Evolutionary conservation across 2,888 invertebrate genomes (phyloP), one percentile per base, ranked within the genome.

Genomic region (Tricholauxania praeusta): DNA sequence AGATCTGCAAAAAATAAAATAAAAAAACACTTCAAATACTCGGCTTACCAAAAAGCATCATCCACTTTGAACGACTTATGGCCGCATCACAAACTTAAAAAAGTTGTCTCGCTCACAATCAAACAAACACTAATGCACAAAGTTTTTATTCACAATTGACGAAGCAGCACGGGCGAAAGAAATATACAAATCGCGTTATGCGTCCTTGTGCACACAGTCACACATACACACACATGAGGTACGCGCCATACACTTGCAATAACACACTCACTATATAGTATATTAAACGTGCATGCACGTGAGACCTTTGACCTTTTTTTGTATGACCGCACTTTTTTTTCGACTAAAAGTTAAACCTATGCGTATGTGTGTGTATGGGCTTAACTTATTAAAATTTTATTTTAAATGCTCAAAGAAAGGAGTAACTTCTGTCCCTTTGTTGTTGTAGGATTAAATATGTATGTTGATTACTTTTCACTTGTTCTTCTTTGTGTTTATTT

Each of bases 381-480:
- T 28, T 19, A 28, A 12, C 52, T 7, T n/a, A 51, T 17, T 64
- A 15, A 22, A 15, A 17, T 64, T 15, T 15, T 32, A 22, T 15
- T 49, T 64, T 19, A 8, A 12, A 17, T 3, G 12, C 17, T n/a
- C 8, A 32, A 67, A 47, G 22, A 48, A 68, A n/a, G n/a, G 15
- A 39, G 49, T 60, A 12, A 12, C 22, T 63, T 47, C 47, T 70
- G 6, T 53, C 0, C 32, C 19, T 12, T 70, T 70, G 15, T 70
- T 32, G 51, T 62, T 62, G 28, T 60, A 28, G 12, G 28, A 10
- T 53, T n/a, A 70, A 32, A 65, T 59, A 32, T 60, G 19, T 59
- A 32, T 60, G 19, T 65, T 65, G 60, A 66, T 67, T 72, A 62
- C 48, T 72, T 62, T 66, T 53, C 15, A 55, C 32, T 65, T 65